These are phyloP conservation scores for Cheilosia vernalis DNA, from an alignment of 2,888 invertebrate genomes.

Conservation along the genomic window DNA sequence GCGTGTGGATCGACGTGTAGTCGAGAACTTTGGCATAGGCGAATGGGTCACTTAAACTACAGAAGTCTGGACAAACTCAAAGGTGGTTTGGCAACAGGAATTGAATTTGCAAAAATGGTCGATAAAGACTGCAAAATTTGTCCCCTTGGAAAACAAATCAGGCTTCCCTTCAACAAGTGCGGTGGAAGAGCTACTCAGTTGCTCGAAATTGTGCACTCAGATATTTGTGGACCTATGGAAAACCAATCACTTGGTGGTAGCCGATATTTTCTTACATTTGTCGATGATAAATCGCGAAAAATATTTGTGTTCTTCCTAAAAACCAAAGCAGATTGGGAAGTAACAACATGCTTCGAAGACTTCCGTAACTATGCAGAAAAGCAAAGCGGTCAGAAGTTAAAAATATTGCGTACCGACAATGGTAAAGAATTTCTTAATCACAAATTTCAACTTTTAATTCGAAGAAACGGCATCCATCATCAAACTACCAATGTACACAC, in stretches of 20 bases:
- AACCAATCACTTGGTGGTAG: background rate
- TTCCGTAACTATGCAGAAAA: too few species aligned
- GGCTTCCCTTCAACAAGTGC: too few species aligned
- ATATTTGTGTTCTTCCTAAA: background rate
- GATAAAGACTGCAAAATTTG: conserved; percentile 36
- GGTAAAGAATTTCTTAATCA: too few species aligned
- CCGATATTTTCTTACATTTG: too few species aligned
- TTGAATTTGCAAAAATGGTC: background rate
- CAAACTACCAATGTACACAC: too few species aligned
- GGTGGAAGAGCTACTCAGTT: conserved; percentile 73
- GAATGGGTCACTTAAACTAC: conserved; percentile 46
- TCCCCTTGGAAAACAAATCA: conserved; percentile 76
- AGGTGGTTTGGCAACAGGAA: conserved; percentile 12
- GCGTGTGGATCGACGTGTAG: too few species aligned
- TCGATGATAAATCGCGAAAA: background rate
- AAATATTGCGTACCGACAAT: too few species aligned
- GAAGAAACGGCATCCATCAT: too few species aligned
- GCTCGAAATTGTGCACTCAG: conserved; percentile 48
- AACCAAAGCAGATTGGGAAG: too few species aligned
- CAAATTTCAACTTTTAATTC: too few species aligned
- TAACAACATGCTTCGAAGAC: too few species aligned
- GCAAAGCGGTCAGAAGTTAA: too few species aligned
- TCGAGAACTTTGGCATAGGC: conserved; percentile 16
- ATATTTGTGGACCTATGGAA: conserved; percentile 5
- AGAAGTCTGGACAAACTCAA: conserved; percentile 45